These are phyloP conservation scores for Kryphioiulus occultus DNA, from an alignment of 2,888 invertebrate species.

Conservation along the genomic window DNA sequence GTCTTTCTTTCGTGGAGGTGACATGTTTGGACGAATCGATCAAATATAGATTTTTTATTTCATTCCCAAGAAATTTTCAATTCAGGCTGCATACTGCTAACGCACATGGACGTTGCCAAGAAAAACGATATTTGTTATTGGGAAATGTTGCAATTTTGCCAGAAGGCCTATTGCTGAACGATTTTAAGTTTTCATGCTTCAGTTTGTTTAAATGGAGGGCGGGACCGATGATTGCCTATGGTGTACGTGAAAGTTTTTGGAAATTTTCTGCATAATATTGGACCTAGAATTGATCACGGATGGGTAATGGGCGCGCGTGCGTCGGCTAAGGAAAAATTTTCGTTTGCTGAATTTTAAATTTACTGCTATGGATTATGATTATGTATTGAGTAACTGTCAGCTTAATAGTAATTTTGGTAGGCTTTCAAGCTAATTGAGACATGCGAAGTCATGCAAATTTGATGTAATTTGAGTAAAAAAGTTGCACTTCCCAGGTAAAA, in stretches of 20 bases:
- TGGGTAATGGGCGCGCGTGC: not conserved
- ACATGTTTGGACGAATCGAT: conserved; percentile 35
- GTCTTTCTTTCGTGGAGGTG: not conserved
- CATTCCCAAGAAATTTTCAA: conserved; percentile 4
- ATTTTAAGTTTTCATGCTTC: not conserved
- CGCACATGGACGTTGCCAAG: not conserved
- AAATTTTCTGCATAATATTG: not conserved
- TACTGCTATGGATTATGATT: not conserved
- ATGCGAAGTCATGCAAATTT: too few species aligned
- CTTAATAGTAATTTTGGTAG: too few species aligned
- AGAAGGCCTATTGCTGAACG: not conserved
- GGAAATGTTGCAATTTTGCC: not conserved
- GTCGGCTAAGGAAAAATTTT: not conserved
- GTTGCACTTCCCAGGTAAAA: too few species aligned
- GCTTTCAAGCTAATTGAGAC: too few species aligned
- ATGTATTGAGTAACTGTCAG: too few species aligned
- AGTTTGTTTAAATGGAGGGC: not conserved
- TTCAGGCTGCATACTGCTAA: conserved; percentile 17
- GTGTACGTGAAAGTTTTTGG: not conserved
- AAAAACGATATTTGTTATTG: not conserved
- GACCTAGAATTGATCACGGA: not conserved
- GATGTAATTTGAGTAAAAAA: too few species aligned
- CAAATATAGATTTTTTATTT: conserved; percentile 38
- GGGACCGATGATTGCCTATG: not conserved
- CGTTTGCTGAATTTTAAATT: not conserved